Base-by-base conservation (phyloP, 64 coral and sea anemone species). In the Stichodactyla helianthus region DNA sequence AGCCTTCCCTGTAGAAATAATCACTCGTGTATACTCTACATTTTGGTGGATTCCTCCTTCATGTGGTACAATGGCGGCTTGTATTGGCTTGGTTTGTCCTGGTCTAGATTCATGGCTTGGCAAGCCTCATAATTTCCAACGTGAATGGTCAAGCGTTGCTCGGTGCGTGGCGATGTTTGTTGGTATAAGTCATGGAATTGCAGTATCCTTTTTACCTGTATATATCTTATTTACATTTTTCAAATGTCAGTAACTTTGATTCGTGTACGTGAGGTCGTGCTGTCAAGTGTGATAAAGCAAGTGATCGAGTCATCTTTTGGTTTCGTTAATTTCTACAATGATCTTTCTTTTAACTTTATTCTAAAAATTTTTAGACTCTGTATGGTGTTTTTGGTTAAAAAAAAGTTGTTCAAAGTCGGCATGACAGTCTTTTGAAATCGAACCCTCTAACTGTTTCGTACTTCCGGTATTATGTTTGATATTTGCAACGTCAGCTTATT, bases 21-120 rank as follows among this genome's bases (percentile, higher is more conserved):
- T 97, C 52, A 78, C 53, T 53, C 92, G 91, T 68, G 84, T 97
- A 0, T 93, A 92, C 61, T 90, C 91, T 81, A 76, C 88, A 79
- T 87, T 89, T 25, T 97, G 94, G 94, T 97, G 94, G 94, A 97
- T 97, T 52, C 91, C 94, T 53, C 94, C 94, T 22, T 93, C 88
- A 3, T 97, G 88, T 68, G 94, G 94, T 9, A 97, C 94, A 59
- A 79, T 89, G 63, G 94, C 94, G 22, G 94, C 89, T 11, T 59
- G 89, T 0, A 87, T 97, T 79, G 94, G 94, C 59, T 85, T 97
- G 10, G 89, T 93, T 50, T 97, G 91, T 62, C 94, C 94, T n/a
- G 88, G 91, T 28, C 84, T 87, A 18, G 94, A 97, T 81, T 85
- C 92, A 50, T 79, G 91, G 86, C 88, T 97, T 90, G 94, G 94